Base-by-base conservation (phyloP, 1,140 invertebrate genomes). In the Anoplophora glabripennis region DNA sequence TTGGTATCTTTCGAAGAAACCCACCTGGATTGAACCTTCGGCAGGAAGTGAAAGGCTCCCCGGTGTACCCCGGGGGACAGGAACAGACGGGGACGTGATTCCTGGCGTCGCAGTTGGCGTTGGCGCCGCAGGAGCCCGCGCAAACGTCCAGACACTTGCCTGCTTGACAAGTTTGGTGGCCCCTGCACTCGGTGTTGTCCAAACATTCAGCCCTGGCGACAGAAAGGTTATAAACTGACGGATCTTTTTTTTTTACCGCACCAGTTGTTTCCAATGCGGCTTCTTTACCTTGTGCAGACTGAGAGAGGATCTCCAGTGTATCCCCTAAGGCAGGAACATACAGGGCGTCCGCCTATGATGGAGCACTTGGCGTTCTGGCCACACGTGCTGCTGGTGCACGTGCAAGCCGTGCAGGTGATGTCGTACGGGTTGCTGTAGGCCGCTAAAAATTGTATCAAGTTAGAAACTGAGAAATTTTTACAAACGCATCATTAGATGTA, bases 311-410 rank as follows among this genome's bases (percentile, higher is more conserved):
- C 87, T 41, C 89, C 88, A 42, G 83, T 86, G 70, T 86, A 82
- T 14, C 87, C 87, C 1, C 85, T 78, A 61, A 84, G 76, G 70
- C 89, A 91, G 45, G 83, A 83, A 74, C 88, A 91, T 2, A 87
- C 84, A 1, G 88, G 84, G 37, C 84, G 74, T 12, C 78, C 79
- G 44, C 81, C 82, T 57, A 79, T 76, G 9, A 83, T 78, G 41
- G 83, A 82, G 68, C 84, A 86, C 53, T 84, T 80, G 3, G 84
- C 84, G 37, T 84, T 85, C 11, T 81, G 78, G 0, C 84, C 84
- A 62, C 84, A 86, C 0, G 84, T 70, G 9, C 38, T 56, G n/a
- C 61, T 51, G 5, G 69, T 64, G 44, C 70, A 73, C 1, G 69
- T 61, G 3, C 58, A 47, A 4, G 58, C 12, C 7, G 38, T 17